These are phyloP conservation scores for Nipponia nippon DNA, from an alignment of 2,113 vertebrate species.

Conservation along the genomic window DNA sequence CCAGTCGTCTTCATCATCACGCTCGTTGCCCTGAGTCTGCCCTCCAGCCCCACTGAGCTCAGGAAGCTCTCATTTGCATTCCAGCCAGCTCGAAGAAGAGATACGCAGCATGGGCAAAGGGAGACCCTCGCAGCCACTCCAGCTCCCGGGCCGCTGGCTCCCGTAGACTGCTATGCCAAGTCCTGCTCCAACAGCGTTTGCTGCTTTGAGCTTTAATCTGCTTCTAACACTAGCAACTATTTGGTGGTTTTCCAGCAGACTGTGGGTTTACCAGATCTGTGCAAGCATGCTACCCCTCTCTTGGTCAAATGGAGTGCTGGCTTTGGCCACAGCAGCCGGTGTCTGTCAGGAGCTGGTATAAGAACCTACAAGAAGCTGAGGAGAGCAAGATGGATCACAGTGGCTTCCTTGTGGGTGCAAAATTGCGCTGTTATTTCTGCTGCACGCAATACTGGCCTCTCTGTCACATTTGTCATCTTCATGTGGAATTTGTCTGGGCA, in stretches of 20 bases:
- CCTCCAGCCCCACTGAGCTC: neutral
- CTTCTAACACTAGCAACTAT: neutral
- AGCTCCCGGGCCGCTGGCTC: neutral
- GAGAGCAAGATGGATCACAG: neutral
- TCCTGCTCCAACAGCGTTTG: neutral
- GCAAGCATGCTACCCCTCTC: neutral
- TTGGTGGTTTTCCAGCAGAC: neutral
- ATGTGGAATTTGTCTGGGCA: neutral
- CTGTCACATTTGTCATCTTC: neutral
- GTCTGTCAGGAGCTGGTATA: neutral
- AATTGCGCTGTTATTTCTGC: neutral
- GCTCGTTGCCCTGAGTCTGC: neutral
- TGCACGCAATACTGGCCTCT: neutral
- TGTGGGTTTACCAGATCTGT: neutral
- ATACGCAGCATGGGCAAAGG: neutral
- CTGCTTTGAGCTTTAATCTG: neutral
- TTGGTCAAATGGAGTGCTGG: neutral
- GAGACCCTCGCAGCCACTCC: neutral
- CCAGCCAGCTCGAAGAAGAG: neutral
- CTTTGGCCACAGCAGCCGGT: neutral
- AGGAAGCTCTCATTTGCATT: neutral
- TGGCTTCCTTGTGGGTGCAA: neutral
- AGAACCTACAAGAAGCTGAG: neutral
- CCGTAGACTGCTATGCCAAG: too few species aligned
- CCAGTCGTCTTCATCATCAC: neutral